A percentile compares a stretch with the other conserved stretches of the same genome.
phyloP scores from a whole-genome alignment of 2,113 vertebrate species.

The Sisor rabdophorus region DNA sequence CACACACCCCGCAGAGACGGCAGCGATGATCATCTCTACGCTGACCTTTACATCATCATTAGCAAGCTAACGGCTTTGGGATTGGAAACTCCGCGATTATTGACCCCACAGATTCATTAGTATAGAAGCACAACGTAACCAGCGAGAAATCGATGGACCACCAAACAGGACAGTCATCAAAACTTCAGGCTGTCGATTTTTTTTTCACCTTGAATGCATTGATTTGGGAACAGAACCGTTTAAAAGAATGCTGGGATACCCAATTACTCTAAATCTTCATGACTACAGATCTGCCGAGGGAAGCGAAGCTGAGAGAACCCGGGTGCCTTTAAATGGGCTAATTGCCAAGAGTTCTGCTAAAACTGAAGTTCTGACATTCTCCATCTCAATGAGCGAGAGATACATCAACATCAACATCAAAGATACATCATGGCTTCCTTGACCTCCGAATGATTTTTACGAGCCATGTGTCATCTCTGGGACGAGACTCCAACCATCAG shows the following conservation, averaged over 20 bases:
- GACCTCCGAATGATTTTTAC: too few relatives aligned
- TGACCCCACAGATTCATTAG: slow-evolving; percentile 11
- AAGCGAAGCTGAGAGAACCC: not conserved
- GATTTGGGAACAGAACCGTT: not conserved
- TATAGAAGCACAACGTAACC: not conserved
- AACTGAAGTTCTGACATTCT: not conserved
- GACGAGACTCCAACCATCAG: too few relatives aligned
- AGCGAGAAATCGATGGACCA: slow-evolving; percentile 12
- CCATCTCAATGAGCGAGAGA: too few relatives aligned
- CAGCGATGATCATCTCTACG: not conserved
- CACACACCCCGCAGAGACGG: too few relatives aligned
- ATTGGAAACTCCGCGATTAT: slow-evolving; percentile 9
- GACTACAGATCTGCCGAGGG: not conserved
- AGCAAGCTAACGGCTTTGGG: not conserved
- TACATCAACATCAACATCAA: too few relatives aligned
- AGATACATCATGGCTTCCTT: too few relatives aligned
- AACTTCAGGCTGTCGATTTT: not conserved
- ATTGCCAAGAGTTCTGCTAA: not conserved
- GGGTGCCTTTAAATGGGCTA: too few relatives aligned
- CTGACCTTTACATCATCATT: not conserved
- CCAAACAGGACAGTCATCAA: slow-evolving; percentile 7
- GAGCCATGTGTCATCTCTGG: too few relatives aligned
- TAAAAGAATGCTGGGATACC: not conserved
- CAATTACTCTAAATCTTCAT: too few relatives aligned
- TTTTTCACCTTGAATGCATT: not conserved